Percentiles rank a stretch among this genome's conserved stretches.
These are phyloP conservation scores for Nemotelus nigrinus DNA, from an alignment of 2,888 invertebrate species.

Conservation along the genomic window DNA sequence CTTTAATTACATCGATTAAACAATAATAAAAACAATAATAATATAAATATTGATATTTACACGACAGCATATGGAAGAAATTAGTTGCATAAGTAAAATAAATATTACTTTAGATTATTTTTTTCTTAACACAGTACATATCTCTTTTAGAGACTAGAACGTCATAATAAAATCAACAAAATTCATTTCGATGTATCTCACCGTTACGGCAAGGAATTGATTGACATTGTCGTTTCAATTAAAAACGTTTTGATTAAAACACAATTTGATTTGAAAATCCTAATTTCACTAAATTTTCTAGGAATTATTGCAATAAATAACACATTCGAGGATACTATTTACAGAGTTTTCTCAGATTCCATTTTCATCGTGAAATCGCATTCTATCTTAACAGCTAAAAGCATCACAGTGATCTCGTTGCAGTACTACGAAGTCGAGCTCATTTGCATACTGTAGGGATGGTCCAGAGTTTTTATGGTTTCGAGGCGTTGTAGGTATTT, in stretches of 20 bases:
- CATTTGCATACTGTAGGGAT: background rate
- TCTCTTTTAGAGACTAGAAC: slow-evolving; percentile 44
- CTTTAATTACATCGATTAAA: slow-evolving; percentile 18
- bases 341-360: background rate
- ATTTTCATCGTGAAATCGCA: background rate
- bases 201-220: slow-evolving; percentile 13
- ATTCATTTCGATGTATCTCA: slow-evolving; percentile 34
- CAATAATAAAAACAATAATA: slow-evolving; percentile 32
- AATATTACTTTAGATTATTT: slow-evolving; percentile 26
- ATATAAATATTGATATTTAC: slow-evolving; percentile 23
- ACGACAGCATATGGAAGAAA: slow-evolving; percentile 14
- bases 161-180: slow-evolving; percentile 17
- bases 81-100: slow-evolving; percentile 23
- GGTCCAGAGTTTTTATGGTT: background rate
- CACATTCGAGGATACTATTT: slow-evolving; percentile 25
- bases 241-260: background rate
- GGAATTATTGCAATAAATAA: slow-evolving; percentile 36
- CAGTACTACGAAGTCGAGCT: slow-evolving; percentile 21
- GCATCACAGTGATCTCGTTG: slow-evolving; percentile 41
- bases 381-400: slow-evolving; percentile 27
- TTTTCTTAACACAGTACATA: background rate
- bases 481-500: background rate
- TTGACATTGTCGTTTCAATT: background rate
- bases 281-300: slow-evolving; percentile 19
- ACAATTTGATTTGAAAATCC: background rate